phyloP scores from a whole-genome alignment of 1,140 invertebrate species.

The Polypedilum pembai region DNA sequence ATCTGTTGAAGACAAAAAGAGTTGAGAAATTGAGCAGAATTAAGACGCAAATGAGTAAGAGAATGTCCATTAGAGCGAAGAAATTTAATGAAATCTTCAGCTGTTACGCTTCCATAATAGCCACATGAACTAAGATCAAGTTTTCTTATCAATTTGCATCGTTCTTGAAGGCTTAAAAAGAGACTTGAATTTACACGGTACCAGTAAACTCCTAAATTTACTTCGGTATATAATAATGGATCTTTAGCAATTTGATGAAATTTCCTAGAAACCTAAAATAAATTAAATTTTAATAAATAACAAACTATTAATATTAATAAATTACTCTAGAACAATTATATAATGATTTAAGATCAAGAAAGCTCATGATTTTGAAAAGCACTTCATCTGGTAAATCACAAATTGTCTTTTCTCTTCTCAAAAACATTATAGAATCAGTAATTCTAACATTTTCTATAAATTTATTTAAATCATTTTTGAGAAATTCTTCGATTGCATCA shows the following conservation, averaged over 20 bases:
- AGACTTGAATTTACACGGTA: slow-evolving; percentile 50
- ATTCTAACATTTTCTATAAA: slow-evolving; percentile 34
- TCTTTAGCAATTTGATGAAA: slow-evolving; percentile 69
- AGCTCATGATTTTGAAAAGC: slow-evolving; percentile 48
- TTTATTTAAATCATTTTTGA: slow-evolving; percentile 43
- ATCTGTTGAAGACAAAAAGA: slow-evolving; percentile 54
- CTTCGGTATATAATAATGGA: slow-evolving; percentile 63
- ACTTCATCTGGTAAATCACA: slow-evolving; percentile 46
- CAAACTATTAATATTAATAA: too few species aligned
- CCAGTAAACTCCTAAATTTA: slow-evolving; percentile 71
- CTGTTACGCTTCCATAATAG: slow-evolving; percentile 49
- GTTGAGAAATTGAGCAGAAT: slow-evolving; percentile 69
- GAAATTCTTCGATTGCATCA: slow-evolving; percentile 38
- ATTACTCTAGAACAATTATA: slow-evolving; percentile 58
- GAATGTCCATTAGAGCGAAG: slow-evolving; percentile 55
- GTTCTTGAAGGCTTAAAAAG: slow-evolving; percentile 38
- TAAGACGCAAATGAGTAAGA: slow-evolving; percentile 62
- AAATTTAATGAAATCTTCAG: slow-evolving; percentile 52
- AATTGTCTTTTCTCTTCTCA: background rate
- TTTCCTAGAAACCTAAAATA: slow-evolving; percentile 51
- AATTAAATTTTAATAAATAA: too few species aligned
- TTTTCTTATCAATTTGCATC: slow-evolving; percentile 63
- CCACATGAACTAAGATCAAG: slow-evolving; percentile 84
- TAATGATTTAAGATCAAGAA: slow-evolving; percentile 70
- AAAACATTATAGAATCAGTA: background rate